Evolutionary conservation across 2,113 vertebrate genomes (phyloP).

Genomic region (Acanthisitta chloris): DNA sequence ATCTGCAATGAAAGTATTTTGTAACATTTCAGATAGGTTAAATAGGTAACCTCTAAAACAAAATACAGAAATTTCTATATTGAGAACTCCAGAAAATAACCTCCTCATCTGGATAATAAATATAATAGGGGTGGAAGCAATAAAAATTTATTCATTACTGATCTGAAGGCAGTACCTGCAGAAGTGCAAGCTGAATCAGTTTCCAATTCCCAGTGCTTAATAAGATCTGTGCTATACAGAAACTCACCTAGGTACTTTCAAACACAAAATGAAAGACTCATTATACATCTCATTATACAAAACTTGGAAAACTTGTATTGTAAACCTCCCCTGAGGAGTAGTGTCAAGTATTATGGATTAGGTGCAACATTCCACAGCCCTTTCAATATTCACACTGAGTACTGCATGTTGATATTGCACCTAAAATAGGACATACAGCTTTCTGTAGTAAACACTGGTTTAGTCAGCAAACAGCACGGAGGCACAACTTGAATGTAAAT

Average conservation of each 20-base stretch:
- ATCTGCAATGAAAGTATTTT: not conserved
- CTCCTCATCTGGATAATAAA: not conserved
- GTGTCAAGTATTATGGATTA: slow-evolving; percentile 34
- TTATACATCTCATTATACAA: slow-evolving; percentile 17
- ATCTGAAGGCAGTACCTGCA: not conserved
- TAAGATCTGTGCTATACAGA: not conserved
- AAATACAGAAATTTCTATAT: not conserved
- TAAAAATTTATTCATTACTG: slow-evolving; percentile 1
- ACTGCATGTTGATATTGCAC: not conserved
- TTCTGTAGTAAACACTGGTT: slow-evolving; percentile 23
- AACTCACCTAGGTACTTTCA: slow-evolving; percentile 14
- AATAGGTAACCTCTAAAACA: not conserved
- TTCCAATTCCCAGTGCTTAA: slow-evolving; percentile 1
- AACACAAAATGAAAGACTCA: slow-evolving; percentile 44
- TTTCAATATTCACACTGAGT: not conserved
- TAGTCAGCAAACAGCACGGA: slow-evolving; percentile 48
- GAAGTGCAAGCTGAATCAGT: not conserved
- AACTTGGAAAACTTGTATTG: slow-evolving; percentile 25
- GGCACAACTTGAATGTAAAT: not conserved
- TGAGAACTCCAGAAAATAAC: slow-evolving; percentile 1
- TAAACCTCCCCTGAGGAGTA: slow-evolving; percentile 2
- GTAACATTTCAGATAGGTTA: not conserved
- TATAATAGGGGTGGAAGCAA: not conserved
- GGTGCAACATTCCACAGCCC: slow-evolving; percentile 19
- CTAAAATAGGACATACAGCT: slow-evolving; percentile 14